Conservation (phyloP, 1,140 invertebrate species). For the Drosophila lowei region DNA sequence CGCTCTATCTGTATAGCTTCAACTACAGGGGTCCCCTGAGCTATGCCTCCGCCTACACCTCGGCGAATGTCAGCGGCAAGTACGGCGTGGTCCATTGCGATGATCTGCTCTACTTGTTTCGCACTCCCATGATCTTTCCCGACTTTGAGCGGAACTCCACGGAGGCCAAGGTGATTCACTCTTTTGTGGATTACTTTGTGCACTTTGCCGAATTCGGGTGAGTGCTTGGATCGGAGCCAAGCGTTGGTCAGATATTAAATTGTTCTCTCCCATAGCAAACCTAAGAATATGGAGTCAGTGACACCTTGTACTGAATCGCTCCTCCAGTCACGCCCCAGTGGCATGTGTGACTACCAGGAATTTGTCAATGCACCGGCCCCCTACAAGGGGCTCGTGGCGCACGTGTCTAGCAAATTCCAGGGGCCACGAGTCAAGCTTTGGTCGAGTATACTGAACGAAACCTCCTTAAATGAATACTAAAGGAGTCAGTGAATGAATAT, state of each 20-base stretch:
- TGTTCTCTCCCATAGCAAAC: constrained; percentile 35
- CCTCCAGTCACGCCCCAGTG: constrained; percentile 46
- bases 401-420: constrained; percentile 44
- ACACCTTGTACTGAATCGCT: constrained; percentile 33
- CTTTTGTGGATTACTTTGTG: constrained; percentile 65
- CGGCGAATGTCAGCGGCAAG: constrained; percentile 36
- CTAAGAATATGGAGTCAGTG: constrained; percentile 30
- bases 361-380: constrained; percentile 49
- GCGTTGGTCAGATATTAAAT: not conserved
- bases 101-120: constrained; percentile 77
- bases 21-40: constrained; percentile 62
- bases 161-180: constrained; percentile 52
- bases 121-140: constrained; percentile 67
- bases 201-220: constrained; percentile 73
- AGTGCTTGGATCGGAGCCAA: not conserved
- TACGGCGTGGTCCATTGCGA: constrained; percentile 80
- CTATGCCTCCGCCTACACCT: constrained; percentile 66
- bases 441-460: constrained; percentile 48
- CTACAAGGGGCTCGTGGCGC: constrained; percentile 18
- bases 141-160: constrained; percentile 65
- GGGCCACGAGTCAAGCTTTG: constrained; percentile 50
- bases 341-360: constrained; percentile 73
- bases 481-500: not conserved
- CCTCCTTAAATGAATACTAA: not conserved
- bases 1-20: constrained; percentile 71